Evolutionary conservation across 2,888 invertebrate species (phyloP), one percentile per base, ranked within the genome.

Genomic region (Philopedon plagiatum): DNA sequence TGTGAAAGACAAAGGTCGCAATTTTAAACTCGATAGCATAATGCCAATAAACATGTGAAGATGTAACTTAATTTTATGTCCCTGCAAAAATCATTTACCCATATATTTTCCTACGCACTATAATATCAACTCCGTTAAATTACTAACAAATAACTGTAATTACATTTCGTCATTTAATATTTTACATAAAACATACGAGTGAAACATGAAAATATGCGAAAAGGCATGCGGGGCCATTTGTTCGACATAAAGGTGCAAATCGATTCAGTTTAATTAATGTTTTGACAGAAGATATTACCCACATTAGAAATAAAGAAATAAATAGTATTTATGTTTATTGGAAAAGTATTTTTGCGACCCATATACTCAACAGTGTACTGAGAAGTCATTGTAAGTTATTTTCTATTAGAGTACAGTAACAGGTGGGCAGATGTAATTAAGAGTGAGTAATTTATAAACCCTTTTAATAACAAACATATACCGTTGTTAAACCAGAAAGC

Each of bases 241-340:
- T 51, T 13, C 2, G 13, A 51, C 49, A 51, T 51, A 26, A 51
- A 51, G 49, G 26, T 51, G 49, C 7, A 51, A 51, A 51, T 51
- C 23, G 49, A n/a, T 51, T 23, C 7, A 26, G 26, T 23, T 26
- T 26, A 51, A 51, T 26, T 23, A 51, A 51, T 51, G 49, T 51
- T 51, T 51, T 51, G 49, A 51, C 49, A 39, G 19, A 51, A 51
- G 26, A 13, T 13, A 51, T 51, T 51, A 26, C 23, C 23, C 49
- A 51, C 49, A 51, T 46, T 19, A 21, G 9, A 46, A 46, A 46
- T 46, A 51, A 51, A 39, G 37, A 51, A 26, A 51, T 1, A 51
- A 51, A 49, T 23, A 49, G 23, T 8, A 41, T 15, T 37, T 37
- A 37, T 41, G 9, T 4, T 18, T 5, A 41, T 49, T 49, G 46